Base-by-base conservation (phyloP, 2,888 invertebrate genomes). In the Kryphioiulus occultus region DNA sequence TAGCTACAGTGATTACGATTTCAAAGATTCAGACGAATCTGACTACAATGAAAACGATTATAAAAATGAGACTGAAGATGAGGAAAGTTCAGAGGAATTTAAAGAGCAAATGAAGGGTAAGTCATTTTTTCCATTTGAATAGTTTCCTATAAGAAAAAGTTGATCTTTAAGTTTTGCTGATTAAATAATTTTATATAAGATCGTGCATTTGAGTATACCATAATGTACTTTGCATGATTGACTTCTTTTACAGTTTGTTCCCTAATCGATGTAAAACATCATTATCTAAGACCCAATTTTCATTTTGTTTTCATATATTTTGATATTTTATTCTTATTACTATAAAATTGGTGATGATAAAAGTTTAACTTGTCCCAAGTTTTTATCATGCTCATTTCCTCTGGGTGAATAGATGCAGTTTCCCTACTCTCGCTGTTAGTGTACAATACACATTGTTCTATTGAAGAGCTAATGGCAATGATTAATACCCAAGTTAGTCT, bases 101-200 rank as follows among this genome's bases (percentile, higher is more conserved):
- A 86, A 86, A 53, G 86, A 86, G 17, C 86, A 86, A 86, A 86
- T 86, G 44, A 86, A 86, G 19, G 86, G 86, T 86, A 86, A n/a
- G 47, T 4, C 3, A 53, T 86, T 22, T 30, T 35, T 35, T 35
- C 35, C 7, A 35, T 35, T 35, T 35, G 7, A 35, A 35, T 35
- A 35, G 35, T 35, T 35, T 35, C 35, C 35, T 35, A 4, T 4
- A 35, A 4, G 35, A 7, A 35, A 35, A 35, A 35, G 35, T 35
- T 35, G 35, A 35, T 35, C 35, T 35, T 35, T 35, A 35, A 35
- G 3, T 35, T 2, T 35, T 35, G 7, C 35, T 35, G 35, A 35
- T 35, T 35, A 35, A 2, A 35, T 35, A 35, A 35, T 4, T 4
- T 4, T 4, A 35, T 35, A 35, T 35, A 35, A 35, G 35, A 35